phyloP scores from a whole-genome alignment of 2,113 vertebrate species.

The Haemorhous mexicanus region DNA sequence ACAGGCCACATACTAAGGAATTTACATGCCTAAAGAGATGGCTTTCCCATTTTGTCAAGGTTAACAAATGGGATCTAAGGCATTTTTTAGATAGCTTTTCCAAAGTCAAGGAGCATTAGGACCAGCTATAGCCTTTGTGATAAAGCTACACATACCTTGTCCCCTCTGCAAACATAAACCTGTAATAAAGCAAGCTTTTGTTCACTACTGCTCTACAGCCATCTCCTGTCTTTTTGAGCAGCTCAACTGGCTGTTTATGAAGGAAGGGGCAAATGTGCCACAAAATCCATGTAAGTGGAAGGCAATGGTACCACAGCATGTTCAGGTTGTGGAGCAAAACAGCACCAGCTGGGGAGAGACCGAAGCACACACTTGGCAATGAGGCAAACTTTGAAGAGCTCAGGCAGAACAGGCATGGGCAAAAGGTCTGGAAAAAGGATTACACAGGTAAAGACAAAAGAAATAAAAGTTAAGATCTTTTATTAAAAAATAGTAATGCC shows the following conservation, averaged over 20 bases:
- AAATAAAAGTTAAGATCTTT: neutral
- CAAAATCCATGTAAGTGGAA: neutral
- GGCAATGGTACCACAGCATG: accelerated
- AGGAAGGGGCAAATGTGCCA: neutral
- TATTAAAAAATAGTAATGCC: neutral
- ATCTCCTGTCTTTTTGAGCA: neutral
- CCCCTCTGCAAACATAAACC: neutral
- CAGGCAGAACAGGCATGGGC: neutral
- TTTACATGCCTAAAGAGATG: accelerated
- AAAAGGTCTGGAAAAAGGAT: neutral
- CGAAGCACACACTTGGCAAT: neutral
- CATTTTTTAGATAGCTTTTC: neutral
- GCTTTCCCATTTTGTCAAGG: neutral
- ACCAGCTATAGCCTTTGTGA: neutral
- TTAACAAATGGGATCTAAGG: neutral
- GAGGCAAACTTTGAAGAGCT: neutral
- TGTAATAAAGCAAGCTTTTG: neutral
- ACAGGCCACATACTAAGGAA: neutral
- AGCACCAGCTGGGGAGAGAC: neutral
- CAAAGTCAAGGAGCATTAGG: neutral
- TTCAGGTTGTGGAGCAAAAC: neutral
- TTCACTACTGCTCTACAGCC: neutral
- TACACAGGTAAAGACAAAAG: neutral
- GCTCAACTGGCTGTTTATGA: neutral
- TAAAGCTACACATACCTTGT: neutral